These are phyloP conservation scores for Parazoanthus swiftii DNA, from an alignment of 92 coral and sea anemone species.

Conservation along the genomic window DNA sequence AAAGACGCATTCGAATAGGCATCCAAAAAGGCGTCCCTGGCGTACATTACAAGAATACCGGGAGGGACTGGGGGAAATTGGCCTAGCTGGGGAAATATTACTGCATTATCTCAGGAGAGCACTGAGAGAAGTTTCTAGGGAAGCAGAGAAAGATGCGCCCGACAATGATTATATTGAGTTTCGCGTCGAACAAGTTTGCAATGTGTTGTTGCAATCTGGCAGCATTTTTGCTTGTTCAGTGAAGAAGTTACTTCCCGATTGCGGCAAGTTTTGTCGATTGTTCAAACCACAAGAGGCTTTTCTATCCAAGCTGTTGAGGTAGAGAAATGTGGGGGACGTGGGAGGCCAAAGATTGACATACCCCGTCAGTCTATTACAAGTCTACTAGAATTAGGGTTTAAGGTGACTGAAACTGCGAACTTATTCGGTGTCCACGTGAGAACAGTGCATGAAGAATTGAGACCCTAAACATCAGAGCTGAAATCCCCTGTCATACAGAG, in stretches of 20 bases:
- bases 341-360: slow-evolving; percentile 42
- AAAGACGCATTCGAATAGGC: too few species aligned
- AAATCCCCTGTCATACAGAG: slow-evolving; percentile 55
- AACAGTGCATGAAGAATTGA: slow-evolving; percentile 41
- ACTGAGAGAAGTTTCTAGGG: slow-evolving; percentile 1
- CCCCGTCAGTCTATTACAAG: slow-evolving; percentile 21
- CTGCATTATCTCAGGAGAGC: slow-evolving; percentile 13
- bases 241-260: background rate
- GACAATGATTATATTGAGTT: slow-evolving; percentile 1
- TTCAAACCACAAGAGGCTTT: background rate
- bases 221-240: background rate
- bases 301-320: background rate
- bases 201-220: slow-evolving; percentile 8
- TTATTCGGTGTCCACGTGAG: slow-evolving; percentile 40
- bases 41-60: too few species aligned
- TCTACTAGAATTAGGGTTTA: slow-evolving; percentile 34
- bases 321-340: slow-evolving; percentile 5
- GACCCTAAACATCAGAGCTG: slow-evolving; percentile 40
- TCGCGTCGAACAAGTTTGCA: slow-evolving; percentile 17
- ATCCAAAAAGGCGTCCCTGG: too few species aligned
- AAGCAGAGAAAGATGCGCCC: background rate
- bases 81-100: background rate
- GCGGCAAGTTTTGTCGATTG: background rate
- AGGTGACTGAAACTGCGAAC: slow-evolving; percentile 33
- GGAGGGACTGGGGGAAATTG: too few species aligned